Base-by-base conservation (phyloP, 53 echinoderm and acorn worm genomes). In the Henricia sp. region DNA sequence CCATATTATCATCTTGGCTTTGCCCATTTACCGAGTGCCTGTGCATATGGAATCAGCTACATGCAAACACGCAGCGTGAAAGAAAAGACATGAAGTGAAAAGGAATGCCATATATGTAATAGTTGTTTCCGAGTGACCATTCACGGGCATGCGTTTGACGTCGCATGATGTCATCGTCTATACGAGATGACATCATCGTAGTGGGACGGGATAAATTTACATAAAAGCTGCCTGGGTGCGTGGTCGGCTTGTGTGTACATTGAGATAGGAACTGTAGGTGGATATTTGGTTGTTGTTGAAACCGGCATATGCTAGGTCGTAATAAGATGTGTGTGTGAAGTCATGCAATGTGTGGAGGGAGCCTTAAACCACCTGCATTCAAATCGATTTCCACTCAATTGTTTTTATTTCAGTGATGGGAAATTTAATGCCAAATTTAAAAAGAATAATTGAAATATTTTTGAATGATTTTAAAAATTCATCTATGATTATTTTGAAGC, bases 151-250 rank as follows among this genome's bases (percentile, higher is more conserved):
- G 28, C 59, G 76, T 41, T 76, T 76, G 76, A 76, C 76, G 76
- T 76, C 37, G 16, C 27, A 41, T 76, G 76, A 76, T 76, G 76
- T 76, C 76, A 76, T 41, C 39, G 19, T 12, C 17, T 17, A 59
- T 32, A 37, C 19, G 17, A 28, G 41, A 76, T 76, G 76, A 76
- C 76, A 76, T 76, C 76, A 76, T 59, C 40, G 76, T 29, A 57
- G 27, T 58, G 59, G 59, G 41, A 52, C 76, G 57, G 76, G 57
- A 76, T 76, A 76, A 76, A 76, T 76, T 76, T 76, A 76, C 76
- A 76, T 76, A 76, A 76, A 56, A 43, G 70, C 27, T 25, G 29
- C 6, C 27, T 16, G 0, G 38, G 24, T 50, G 29, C 48, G 48
- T 67, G 67, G 40, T 28, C 37, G 40, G 25, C n/a, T n/a, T 0